Percentiles rank a stretch among this genome's conserved stretches.
Conservation (phyloP, 2,113 vertebrate species). For the Platycercus adscitus region DNA sequence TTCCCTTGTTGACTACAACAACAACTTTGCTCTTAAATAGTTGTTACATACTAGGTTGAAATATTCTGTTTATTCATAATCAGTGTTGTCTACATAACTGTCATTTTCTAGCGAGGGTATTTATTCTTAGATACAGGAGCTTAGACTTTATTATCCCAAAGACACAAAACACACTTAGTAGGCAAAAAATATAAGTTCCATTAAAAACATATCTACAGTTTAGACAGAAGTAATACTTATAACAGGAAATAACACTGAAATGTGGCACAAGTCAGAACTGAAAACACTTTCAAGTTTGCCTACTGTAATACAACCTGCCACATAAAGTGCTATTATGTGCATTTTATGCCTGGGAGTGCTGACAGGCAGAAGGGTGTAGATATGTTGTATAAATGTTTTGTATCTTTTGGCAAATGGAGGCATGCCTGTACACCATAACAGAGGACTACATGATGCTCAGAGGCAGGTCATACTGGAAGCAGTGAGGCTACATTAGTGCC, state of each 20-base stretch:
- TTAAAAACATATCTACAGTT: not conserved
- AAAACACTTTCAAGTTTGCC: not conserved
- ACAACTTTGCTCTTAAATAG: not conserved
- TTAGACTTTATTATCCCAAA: not conserved
- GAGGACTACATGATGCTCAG: not conserved
- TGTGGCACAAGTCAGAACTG: not conserved
- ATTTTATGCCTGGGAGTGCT: not conserved
- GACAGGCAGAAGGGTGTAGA: not conserved
- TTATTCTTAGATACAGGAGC: not conserved
- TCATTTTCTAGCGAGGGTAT: not conserved
- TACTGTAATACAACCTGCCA: not conserved
- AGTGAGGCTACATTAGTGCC: fast-evolving
- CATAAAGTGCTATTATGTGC: not conserved
- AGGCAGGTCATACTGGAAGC: fast-evolving
- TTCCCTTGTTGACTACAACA: not conserved
- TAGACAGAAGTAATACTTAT: not conserved
- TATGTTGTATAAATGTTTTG: not conserved
- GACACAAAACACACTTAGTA: not conserved
- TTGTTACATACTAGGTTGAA: not conserved
- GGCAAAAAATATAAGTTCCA: not conserved
- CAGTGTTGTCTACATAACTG: not conserved
- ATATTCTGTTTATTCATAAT: not conserved
- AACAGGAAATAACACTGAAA: not conserved
- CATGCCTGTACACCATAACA: fast-evolving
- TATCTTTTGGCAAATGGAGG: not conserved